phyloP scores from a whole-genome alignment of 1,140 invertebrate genomes.

The Drosophila micromelanica region DNA sequence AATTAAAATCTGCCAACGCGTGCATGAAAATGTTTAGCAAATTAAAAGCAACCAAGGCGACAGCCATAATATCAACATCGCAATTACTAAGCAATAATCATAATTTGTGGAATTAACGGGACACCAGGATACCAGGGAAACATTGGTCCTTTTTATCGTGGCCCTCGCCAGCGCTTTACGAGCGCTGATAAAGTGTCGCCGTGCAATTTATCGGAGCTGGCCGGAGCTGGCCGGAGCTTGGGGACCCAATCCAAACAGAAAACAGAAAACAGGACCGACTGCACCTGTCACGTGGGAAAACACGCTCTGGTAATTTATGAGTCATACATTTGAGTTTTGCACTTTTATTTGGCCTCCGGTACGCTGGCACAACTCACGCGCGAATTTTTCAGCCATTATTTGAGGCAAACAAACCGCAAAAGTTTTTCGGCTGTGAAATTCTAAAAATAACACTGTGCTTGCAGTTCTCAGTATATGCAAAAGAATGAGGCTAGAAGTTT shows the following conservation, averaged over 20 bases:
- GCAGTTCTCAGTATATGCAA: conserved; percentile 5
- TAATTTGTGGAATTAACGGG: conserved; percentile 72
- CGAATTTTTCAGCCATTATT: conserved; percentile 59
- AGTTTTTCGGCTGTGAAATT: conserved; percentile 37
- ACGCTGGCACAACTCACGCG: conserved; percentile 24
- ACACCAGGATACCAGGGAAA: conserved; percentile 3
- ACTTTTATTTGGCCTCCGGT: conserved; percentile 39
- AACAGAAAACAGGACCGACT: conserved; percentile 31
- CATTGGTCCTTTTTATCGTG: conserved; percentile 8
- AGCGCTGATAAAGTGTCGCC: conserved; percentile 49
- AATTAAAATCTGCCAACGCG: conserved; percentile 42
- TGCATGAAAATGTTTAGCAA: conserved; percentile 45
- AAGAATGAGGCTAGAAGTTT: not conserved
- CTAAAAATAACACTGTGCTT: conserved; percentile 42
- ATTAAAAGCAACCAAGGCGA: conserved; percentile 51
- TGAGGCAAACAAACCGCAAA: conserved; percentile 61
- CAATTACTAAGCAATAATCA: conserved; percentile 78
- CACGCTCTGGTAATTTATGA: conserved; percentile 72
- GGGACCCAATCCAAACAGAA: conserved; percentile 34
- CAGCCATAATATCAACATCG: conserved; percentile 8
- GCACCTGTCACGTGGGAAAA: conserved; percentile 70
- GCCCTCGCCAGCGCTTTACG: conserved; percentile 29
- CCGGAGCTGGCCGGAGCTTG: conserved; percentile 8
- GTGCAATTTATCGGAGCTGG: conserved; percentile 40
- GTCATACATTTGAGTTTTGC: conserved; percentile 63